phyloP scores from a whole-genome alignment of 2,113 vertebrate genomes.

The Paedocypris sp. region DNA sequence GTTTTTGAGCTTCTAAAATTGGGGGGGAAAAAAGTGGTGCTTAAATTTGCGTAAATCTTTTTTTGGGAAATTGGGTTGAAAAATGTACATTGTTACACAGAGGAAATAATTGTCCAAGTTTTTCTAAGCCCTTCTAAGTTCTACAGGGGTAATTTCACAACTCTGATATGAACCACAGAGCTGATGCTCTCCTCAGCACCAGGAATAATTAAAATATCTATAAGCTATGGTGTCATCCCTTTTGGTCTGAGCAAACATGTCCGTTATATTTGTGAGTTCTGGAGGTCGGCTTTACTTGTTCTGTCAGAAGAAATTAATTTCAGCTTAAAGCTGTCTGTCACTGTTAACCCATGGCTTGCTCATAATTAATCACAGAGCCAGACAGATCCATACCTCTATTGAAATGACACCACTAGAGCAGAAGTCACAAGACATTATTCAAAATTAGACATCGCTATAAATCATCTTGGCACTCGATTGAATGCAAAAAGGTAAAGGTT shows the following conservation, averaged over 20 bases:
- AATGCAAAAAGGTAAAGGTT: background rate
- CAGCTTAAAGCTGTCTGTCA: slow-evolving; percentile 29
- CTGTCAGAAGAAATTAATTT: slow-evolving; percentile 29
- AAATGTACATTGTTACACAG: too few species aligned
- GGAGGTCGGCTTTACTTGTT: background rate
- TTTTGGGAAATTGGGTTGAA: too few species aligned
- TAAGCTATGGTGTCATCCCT: slow-evolving; percentile 1
- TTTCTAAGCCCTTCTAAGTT: too few species aligned
- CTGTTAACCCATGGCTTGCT: slow-evolving; percentile 43
- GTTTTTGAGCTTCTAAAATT: too few species aligned
- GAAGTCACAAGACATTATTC: slow-evolving; percentile 57
- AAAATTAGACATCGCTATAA: slow-evolving; percentile 47
- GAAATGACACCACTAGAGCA: slow-evolving; percentile 41
- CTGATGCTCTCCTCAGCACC: background rate
- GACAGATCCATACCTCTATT: slow-evolving; percentile 46
- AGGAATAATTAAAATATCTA: slow-evolving; percentile 12
- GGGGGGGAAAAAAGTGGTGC: too few species aligned
- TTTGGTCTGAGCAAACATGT: background rate
- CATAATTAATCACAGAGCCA: slow-evolving; percentile 51
- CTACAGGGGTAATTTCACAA: background rate
- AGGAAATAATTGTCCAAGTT: too few species aligned
- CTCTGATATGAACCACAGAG: background rate
- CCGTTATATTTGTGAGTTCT: slow-evolving; percentile 8
- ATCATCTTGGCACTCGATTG: slow-evolving; percentile 46
- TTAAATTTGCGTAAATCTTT: too few species aligned